Conservation (phyloP, 1,140 invertebrate genomes). For the Anoplophora glabripennis region DNA sequence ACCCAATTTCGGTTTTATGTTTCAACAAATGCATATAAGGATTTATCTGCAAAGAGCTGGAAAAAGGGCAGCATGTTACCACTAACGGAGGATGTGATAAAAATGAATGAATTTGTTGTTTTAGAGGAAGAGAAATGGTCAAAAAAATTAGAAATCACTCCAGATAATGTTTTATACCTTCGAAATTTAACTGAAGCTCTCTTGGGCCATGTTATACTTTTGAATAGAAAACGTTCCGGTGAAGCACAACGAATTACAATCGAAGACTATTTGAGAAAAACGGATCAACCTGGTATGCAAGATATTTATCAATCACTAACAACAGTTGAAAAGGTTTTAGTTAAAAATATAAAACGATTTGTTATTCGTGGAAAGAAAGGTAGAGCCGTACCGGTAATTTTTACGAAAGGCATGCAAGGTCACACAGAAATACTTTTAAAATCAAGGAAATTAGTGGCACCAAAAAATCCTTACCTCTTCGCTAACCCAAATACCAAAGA, state of each 20-base stretch:
- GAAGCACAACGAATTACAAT: conserved; percentile 16
- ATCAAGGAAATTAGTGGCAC: conserved; percentile 6
- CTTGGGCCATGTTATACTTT: conserved; percentile 11
- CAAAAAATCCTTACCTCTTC: conserved; percentile 15
- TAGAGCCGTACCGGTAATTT: conserved; percentile 13
- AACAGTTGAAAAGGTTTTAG: conserved; percentile 11
- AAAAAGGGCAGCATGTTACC: conserved; percentile 19
- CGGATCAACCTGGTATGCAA: conserved; percentile 3
- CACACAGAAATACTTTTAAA: conserved; percentile 10
- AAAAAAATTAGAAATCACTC: conserved; percentile 4
- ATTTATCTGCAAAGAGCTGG: conserved; percentile 14
- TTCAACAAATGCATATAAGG: conserved; percentile 17
- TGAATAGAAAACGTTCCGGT: conserved; percentile 15
- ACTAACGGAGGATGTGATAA: conserved; percentile 16
- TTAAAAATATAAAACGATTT: conserved; percentile 16
- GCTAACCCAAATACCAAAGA: conserved; percentile 13
- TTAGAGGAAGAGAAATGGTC: conserved; percentile 11
- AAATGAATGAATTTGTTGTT: conserved; percentile 19
- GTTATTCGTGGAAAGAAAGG: conserved; percentile 15
- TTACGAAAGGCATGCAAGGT: conserved; percentile 13
- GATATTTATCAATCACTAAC: conserved; percentile 19
- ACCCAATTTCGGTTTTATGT: conserved; percentile 19
- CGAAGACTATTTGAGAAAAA: conserved; percentile 11
- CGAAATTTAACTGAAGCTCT: conserved; percentile 13
- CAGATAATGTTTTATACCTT: not conserved